Base-by-base conservation (phyloP, 2,113 vertebrate species). In the Oncorhynchus clarkii region DNA sequence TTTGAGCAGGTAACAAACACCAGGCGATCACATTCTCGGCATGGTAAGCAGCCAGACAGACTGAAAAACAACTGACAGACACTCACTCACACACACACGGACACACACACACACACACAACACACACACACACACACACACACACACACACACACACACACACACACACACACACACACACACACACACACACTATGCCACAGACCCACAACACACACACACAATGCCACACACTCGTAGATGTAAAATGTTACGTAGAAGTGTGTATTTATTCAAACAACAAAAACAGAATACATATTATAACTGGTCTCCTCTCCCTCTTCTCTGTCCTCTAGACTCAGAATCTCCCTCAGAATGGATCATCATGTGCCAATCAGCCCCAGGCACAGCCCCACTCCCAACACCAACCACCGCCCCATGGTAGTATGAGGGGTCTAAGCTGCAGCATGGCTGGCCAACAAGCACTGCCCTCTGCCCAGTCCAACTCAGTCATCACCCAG, bases 401-500 rank as follows among this genome's bases (percentile, higher is more conserved):
- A 83, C 93, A 90, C 14, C 90, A 85, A 67, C 83, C 89, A 3
- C 86, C 85, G 78, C 48, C 76, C 66, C 91, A 91, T 26, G 79
- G 82, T 71, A 20, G 84, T 70, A 70, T 88, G 82, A 79, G 90
- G 86, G 89, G 80, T 70, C 86, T 87, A 0, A 96, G 96, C 84
- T 96, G 95, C 91, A 95, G 95, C 3, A 93, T 97, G 86, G 94
- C 95, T 72, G 93, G 95, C 86, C 96, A 96, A 76, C 96, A 97
- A 86, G 94, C 93, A 73, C 92, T 96, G 91, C 94, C 95, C 0
- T 95, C 96, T 20, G 94, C 95, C 0, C 95, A 96, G 88, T 93
- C 95, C 76, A 96, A 95, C 81, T 96, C 96, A 0, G 95, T 96
- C 89, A 96, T 96, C 87, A 96, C 95, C 0, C 96, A 96, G 91